These are phyloP conservation scores for Eubasilissa regina DNA, from an alignment of 1,140 invertebrate genomes.

Conservation along the genomic window DNA sequence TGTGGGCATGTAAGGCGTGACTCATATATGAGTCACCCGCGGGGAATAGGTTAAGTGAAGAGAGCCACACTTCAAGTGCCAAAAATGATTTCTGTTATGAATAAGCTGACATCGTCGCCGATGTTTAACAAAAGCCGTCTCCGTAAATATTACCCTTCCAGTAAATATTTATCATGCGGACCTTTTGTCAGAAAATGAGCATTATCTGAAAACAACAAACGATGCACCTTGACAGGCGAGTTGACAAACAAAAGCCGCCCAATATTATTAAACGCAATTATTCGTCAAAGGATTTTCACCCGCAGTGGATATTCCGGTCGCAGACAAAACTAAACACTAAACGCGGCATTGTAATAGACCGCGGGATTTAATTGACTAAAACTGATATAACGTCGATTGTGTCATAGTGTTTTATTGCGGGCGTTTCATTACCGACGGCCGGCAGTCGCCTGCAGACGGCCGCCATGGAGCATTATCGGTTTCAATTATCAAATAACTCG, in stretches of 20 bases:
- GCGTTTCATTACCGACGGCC: constrained; percentile 23
- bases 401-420: constrained; percentile 34
- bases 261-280: constrained; percentile 47
- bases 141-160: background rate
- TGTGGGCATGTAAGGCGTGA: no score
- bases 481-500: constrained; percentile 49
- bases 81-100: no score
- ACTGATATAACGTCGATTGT: constrained; percentile 45
- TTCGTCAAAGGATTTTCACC: constrained; percentile 46
- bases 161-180: background rate
- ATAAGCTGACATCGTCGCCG: background rate
- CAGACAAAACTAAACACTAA: constrained; percentile 41
- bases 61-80: no score
- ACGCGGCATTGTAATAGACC: constrained; percentile 22
- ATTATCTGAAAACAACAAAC: background rate
- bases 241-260: constrained; percentile 32
- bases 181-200: background rate
- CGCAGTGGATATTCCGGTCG: constrained; percentile 27
- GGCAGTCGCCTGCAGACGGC: constrained; percentile 18
- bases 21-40: no score
- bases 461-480: constrained; percentile 37
- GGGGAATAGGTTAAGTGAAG: no score
- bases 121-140: background rate
- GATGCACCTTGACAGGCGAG: background rate
- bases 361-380: constrained; percentile 44